Base-by-base conservation (phyloP, 1,140 invertebrate genomes). In the Kradibia gibbosae region DNA sequence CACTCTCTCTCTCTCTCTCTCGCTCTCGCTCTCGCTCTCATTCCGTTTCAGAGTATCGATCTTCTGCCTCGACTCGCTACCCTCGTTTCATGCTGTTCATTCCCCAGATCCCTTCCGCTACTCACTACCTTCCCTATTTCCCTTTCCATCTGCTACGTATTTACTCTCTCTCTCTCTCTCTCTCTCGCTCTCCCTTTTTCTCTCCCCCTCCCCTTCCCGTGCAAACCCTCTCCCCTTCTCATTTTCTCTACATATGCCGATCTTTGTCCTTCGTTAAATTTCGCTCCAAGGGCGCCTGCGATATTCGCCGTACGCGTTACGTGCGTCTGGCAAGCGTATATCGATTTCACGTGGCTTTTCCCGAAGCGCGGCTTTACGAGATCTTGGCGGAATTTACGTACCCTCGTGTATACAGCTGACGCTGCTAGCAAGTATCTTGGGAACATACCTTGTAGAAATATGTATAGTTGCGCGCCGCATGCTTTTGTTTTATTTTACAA, bases 41-140 rank as follows among this genome's bases (percentile, higher is more conserved):
- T 48, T 53, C 13, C 4, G 60, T 45, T 50, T 42, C 78, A 50
- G 28, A 53, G 57, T 81, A 81, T 77, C 80, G 73, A 81, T 81
- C 60, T 67, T 28, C 8, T 42, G 65, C 34, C 77, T 17, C 77
- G 65, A 42, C 78, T 78, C 36, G 45, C 79, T 72, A 81, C 80
- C 80, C 80, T 53, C 48, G 50, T 81, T 76, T 76, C 39, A 76
- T 70, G 25, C 53, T 39, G 28, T 57, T 67, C 76, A 60, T 57
- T 65, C 55, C 57, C 55, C 39, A 34, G 73, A 45, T 78, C 28
- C 62, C 48, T 70, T 78, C 20, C 34, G 25, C 48, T 39, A 4
- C 36, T 60, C 48, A 28, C 22, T 39, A 28, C 57, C 48, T 25
- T 53, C 67, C 67, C 36, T n/a, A 67, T 71, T 34, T 39, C 25